Evolutionary conservation across 2,797 vertebrate genomes (phyloP), one percentile per base, ranked within the genome.

Genomic region (Sebastes kiyomatsui): DNA sequence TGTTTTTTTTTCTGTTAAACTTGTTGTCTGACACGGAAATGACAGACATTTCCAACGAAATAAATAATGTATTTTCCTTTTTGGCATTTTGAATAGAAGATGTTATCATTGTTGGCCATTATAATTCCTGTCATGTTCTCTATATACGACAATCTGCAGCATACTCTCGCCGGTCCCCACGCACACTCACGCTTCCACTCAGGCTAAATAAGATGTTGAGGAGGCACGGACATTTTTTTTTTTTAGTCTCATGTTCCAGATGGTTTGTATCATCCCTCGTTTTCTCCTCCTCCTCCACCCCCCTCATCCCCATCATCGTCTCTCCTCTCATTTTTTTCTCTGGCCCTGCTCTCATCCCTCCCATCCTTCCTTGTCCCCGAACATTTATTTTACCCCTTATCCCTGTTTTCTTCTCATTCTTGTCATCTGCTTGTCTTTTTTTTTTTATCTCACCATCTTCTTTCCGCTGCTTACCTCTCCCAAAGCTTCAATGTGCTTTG

Each of bases 181-280:
- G 32, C 38, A 12, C 60, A 33, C 60, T 7, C 6, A 79, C 77
- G 67, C 76, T 46, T 46, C 38, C 38, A 46, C 38, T 46, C 38
- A 46, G 35, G 77, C 84, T 84, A 88, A 92, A 88, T 79, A 81
- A 84, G 81, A 85, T 81, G 55, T 84, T 77, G 49, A 86, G 12
- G 76, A 84, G 54, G 64, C 69, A 78, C 59, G 2, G 46, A 46
- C 82, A 72, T 80, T 67, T 67, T 66, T 54, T 77, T 73, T 81
- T 66, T 60, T 74, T 76, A 46, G 79, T 60, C 59, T 75, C 62
- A 18, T 86, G 75, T 78, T 90, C 84, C 90, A 90, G 86, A 90
- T 88, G 84, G 87, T 81, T 88, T 83, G 38, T 78, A 88, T 89
- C 67, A 82, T 87, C 73, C 77, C 73, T 73, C 10, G 2, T 80